Conservation (phyloP, 2,888 invertebrate genomes). For the Furcula furcula region DNA sequence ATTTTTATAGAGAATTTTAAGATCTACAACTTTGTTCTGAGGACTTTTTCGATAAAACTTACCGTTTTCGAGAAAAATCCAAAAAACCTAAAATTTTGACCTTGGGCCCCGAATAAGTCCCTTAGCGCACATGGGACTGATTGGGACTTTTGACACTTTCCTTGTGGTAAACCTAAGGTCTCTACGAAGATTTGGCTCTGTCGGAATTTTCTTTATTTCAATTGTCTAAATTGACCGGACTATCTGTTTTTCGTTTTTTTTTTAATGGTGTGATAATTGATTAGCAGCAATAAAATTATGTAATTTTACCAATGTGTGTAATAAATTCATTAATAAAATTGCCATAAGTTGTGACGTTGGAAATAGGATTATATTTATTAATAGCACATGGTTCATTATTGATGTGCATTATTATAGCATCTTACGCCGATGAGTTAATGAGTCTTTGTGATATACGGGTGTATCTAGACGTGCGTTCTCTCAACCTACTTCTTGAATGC, state of each 20-base stretch:
- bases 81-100: no score
- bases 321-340: slow-evolving; percentile 8
- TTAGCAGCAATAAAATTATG: background rate
- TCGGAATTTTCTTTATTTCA: no score
- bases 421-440: slow-evolving; percentile 63
- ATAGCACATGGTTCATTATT: slow-evolving; percentile 34
- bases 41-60: no score
- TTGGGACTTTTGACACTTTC: no score
- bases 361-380: slow-evolving; percentile 16
- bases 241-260: no score
- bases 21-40: no score
- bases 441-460: slow-evolving; percentile 75
- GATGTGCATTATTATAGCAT: slow-evolving; percentile 31
- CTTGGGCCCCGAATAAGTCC: no score
- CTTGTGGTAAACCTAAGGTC: no score
- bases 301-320: background rate
- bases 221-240: background rate
- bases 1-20: no score
- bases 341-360: slow-evolving; percentile 9
- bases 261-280: background rate
- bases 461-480: slow-evolving; percentile 73
- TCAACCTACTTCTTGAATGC: slow-evolving; percentile 79
- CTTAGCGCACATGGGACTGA: no score
- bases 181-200: no score
- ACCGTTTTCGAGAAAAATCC: no score